Conservation (phyloP, 2,797 vertebrate species). For the Cephalopachus bancanus region DNA sequence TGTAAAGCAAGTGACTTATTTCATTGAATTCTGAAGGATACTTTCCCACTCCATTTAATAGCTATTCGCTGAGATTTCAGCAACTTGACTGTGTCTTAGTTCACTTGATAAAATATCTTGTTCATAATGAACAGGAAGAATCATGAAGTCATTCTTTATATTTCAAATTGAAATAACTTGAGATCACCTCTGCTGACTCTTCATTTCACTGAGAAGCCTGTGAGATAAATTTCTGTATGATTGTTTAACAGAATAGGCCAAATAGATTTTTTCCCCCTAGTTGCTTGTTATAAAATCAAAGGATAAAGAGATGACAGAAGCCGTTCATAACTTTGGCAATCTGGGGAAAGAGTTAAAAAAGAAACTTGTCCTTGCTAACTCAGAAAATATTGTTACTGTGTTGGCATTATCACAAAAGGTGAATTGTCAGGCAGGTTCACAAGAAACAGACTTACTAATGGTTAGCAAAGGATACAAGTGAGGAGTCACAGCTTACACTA, state of each 20-base stretch:
- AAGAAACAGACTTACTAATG: background rate
- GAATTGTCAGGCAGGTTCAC: background rate
- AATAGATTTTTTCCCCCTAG: background rate
- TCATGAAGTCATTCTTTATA: background rate
- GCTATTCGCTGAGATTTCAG: background rate
- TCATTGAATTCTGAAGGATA: background rate
- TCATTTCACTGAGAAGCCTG: constrained; percentile 10
- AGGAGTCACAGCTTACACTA: background rate
- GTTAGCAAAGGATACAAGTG: background rate
- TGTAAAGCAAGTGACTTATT: background rate
- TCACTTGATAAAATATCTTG: background rate
- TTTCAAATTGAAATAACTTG: constrained; percentile 35
- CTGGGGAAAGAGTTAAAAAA: background rate
- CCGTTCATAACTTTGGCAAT: background rate
- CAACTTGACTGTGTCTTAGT: background rate
- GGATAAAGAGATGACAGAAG: background rate
- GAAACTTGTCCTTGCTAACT: background rate
- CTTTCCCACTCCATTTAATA: background rate
- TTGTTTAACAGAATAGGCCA: background rate
- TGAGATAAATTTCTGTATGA: background rate
- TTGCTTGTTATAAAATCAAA: background rate
- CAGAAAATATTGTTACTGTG: background rate
- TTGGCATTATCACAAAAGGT: background rate
- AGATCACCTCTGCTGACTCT: background rate
- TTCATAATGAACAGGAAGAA: background rate